phyloP scores from a whole-genome alignment of 1,140 invertebrate species.

The Rhopalosiphum padi region DNA sequence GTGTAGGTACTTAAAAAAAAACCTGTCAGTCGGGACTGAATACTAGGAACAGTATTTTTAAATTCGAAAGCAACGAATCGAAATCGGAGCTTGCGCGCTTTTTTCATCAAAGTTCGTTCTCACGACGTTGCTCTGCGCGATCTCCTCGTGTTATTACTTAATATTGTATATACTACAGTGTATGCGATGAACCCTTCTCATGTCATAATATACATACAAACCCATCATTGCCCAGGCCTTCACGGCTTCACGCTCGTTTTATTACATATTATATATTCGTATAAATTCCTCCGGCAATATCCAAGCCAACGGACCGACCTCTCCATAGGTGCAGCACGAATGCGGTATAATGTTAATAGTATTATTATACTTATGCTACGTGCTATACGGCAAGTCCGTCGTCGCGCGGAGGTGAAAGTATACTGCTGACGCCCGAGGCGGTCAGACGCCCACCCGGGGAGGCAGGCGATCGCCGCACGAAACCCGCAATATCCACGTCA shows the following conservation, averaged over 20 bases:
- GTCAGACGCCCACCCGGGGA: not conserved
- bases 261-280: not conserved
- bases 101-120: not conserved
- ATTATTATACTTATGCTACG: not conserved
- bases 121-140: not conserved
- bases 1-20: not conserved
- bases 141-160: not conserved
- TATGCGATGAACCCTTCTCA: not conserved
- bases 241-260: not conserved
- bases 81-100: not conserved
- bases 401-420: not conserved
- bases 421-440: not conserved
- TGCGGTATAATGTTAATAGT: not conserved
- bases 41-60: not conserved
- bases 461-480: not conserved
- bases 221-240: not conserved
- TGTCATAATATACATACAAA: not conserved
- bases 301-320: not conserved
- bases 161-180: not conserved
- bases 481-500: not conserved
- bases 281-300: not conserved
- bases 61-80: not conserved
- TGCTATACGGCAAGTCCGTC: not conserved
- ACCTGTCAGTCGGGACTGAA: no score
- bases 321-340: not conserved